Evolutionary conservation across 37 sponge, comb jelly and placozoan species (phyloP), one percentile per base, ranked within the genome.

Genomic region (Hexactinellida sp.): DNA sequence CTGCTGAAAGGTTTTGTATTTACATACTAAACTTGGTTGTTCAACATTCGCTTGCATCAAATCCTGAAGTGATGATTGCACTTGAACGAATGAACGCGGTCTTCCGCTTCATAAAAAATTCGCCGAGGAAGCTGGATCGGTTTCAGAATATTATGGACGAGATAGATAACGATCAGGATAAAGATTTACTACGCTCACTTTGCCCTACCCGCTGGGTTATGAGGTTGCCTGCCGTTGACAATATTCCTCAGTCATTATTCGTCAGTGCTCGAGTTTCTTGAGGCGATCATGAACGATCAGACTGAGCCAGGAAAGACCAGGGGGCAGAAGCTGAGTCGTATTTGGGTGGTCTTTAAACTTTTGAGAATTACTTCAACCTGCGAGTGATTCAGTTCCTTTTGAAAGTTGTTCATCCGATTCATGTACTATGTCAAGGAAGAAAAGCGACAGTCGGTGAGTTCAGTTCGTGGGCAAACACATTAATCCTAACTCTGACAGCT

Each of bases 281-380:
- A 63, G 76, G 32, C 76, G 3, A 63, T 63, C 3, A 7, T 63
- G 30, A 28, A 63, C 76, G 76, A 63, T 63, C 76, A 7, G 76
- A 63, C 28, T 63, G 76, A 63, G 76, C 76, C 76, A 63, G 34
- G 76, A 28, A 63, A 63, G 76, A 63, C 19, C 13, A 63, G 76
- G 76, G 34, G 76, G 52, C n/a, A 16, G 47, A 63, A 63, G 76
- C 13, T 32, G 76, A 63, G 76, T 63, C 76, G 5, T 23, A 63
- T 63, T 63, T 63, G 5, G 19, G 5, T 63, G 34, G 76, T 63
- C 76, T 63, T 63, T 3, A 63, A n/a, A 25, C 76, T 63, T 63
- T 63, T 63, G 28, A 28, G 25, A 63, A 63, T 28, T 63, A 63
- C 34, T 63, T 63, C 34, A 63, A 63, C 21, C 76, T 63, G 5